phyloP scores from a whole-genome alignment of 2,888 invertebrate genomes.

The Portevinia maculata region DNA sequence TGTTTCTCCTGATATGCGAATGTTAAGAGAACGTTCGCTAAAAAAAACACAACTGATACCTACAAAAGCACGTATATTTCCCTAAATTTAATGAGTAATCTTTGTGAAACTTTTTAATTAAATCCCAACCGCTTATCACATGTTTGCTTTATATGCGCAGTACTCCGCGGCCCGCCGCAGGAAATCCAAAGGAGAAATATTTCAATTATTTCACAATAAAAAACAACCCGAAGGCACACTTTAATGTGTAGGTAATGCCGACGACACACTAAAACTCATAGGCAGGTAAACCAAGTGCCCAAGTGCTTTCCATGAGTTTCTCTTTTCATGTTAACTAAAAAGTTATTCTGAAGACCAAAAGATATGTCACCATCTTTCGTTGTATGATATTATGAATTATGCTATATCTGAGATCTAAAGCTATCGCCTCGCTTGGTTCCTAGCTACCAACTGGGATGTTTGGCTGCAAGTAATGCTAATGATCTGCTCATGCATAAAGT shows the following conservation, averaged over 20 bases:
- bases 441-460: constrained; percentile 16
- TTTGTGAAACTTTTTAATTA: constrained; percentile 70
- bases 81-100: constrained; percentile 53
- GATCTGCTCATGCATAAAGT: constrained; percentile 48
- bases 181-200: constrained; percentile 62
- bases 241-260: constrained; percentile 36
- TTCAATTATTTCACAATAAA: constrained; percentile 71
- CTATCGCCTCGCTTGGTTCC: constrained; percentile 6
- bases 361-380: constrained; percentile 20
- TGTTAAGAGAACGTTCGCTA: constrained; percentile 28
- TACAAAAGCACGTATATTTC: background rate
- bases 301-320: constrained; percentile 39
- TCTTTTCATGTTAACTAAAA: constrained; percentile 51
- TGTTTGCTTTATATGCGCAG: constrained; percentile 26
- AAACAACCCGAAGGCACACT: constrained; percentile 58
- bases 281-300: constrained; percentile 49
- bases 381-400: constrained; percentile 13
- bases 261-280: background rate
- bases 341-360: constrained; percentile 42
- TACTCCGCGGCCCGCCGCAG: constrained; percentile 35
- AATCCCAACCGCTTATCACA: constrained; percentile 57
- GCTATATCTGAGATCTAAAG: constrained; percentile 21
- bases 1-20: constrained; percentile 9
- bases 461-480: constrained; percentile 54
- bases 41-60: constrained; percentile 12